These are phyloP conservation scores for Triplophysa tibetana DNA, from an alignment of 2,113 vertebrate species.

Conservation along the genomic window DNA sequence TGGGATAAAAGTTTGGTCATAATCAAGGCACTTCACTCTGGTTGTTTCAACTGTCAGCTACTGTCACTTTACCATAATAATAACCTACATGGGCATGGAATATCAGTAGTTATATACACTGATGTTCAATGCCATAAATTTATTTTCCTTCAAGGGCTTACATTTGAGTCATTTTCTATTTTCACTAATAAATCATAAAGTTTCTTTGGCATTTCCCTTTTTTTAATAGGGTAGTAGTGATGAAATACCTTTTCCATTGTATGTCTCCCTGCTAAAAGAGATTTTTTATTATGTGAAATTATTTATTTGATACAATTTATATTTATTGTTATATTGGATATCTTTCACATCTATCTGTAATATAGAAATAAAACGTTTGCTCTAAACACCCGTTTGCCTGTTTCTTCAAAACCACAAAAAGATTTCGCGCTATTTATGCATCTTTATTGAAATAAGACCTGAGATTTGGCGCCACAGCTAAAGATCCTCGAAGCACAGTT, in stretches of 20 bases:
- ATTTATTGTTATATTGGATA: conserved; percentile 21
- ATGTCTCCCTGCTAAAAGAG: neutral
- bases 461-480: conserved; percentile 68
- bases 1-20: neutral
- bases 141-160: neutral
- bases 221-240: neutral
- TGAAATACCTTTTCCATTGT: neutral
- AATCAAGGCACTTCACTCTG: neutral
- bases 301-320: conserved; percentile 1
- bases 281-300: neutral
- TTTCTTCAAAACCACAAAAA: conserved; percentile 22
- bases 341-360: neutral
- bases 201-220: neutral
- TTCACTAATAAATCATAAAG: neutral
- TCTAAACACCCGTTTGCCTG: neutral
- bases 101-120: neutral
- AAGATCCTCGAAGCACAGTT: conserved; percentile 57
- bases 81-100: neutral
- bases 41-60: neutral
- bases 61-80: too few species aligned
- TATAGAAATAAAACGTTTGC: neutral
- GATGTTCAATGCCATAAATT: too few species aligned
- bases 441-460: conserved; percentile 62
- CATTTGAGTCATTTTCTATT: neutral
- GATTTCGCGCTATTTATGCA: conserved; percentile 43